Evolutionary conservation across 2,113 vertebrate species (phyloP).

Genomic region (Alligator mississippiensis): DNA sequence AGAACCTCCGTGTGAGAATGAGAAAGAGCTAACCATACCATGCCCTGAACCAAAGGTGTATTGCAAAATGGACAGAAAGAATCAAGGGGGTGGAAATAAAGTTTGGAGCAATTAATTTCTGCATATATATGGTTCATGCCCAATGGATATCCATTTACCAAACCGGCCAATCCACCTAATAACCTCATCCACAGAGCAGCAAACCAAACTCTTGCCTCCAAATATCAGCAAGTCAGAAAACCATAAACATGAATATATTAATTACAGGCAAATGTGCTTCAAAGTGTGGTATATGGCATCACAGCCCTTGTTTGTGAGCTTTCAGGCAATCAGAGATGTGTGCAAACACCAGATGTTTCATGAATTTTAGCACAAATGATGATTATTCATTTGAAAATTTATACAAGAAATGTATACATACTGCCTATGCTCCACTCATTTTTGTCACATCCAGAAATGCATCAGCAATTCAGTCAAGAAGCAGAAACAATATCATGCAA

Average conservation of each 20-base stretch:
- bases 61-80: background rate
- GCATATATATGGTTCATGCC: background rate
- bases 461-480: background rate
- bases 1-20: background rate
- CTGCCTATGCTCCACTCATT: background rate
- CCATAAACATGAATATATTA: too few relatives aligned
- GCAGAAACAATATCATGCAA: background rate
- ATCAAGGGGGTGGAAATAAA: background rate
- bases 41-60: background rate
- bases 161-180: background rate
- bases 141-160: background rate
- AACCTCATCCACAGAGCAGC: background rate
- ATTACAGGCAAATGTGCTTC: too few relatives aligned
- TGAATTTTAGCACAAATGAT: background rate
- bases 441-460: background rate
- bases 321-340: background rate
- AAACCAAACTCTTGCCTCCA: background rate
- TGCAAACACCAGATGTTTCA: background rate
- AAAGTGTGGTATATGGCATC: too few relatives aligned
- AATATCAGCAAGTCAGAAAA: background rate
- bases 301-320: background rate
- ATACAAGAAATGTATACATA: background rate
- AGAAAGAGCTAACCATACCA: background rate
- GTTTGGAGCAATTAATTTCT: background rate
- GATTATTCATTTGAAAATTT: background rate